Evolutionary conservation across 2,888 invertebrate genomes (phyloP).

Genomic region (Patella pellucida): DNA sequence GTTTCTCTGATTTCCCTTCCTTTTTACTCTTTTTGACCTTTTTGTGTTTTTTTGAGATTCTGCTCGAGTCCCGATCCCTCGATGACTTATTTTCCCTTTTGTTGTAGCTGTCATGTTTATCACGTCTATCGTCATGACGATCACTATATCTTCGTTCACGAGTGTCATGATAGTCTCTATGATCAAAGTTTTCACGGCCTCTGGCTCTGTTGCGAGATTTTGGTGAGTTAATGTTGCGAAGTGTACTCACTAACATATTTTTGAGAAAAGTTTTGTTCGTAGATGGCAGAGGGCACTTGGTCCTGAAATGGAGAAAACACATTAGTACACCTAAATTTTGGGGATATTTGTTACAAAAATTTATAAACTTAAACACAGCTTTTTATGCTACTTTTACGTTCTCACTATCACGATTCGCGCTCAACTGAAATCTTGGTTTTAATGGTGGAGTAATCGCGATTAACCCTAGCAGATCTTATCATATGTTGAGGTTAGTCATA

Average conservation of each 20-base stretch:
- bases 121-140: slow-evolving; percentile 17
- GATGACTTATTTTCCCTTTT: slow-evolving; percentile 10
- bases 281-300: slow-evolving; percentile 52
- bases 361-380: no score
- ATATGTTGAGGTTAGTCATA: no score
- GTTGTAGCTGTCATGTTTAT: slow-evolving; percentile 27
- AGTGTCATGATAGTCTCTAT: neutral
- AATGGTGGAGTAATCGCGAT: no score
- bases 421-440: no score
- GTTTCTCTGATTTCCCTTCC: slow-evolving; percentile 13
- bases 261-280: slow-evolving; percentile 63
- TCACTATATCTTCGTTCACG: slow-evolving; percentile 16
- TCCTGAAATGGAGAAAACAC: slow-evolving; percentile 43
- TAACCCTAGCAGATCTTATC: no score
- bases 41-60: slow-evolving; percentile 1
- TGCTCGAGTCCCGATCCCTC: slow-evolving; percentile 8
- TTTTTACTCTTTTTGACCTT: slow-evolving; percentile 14
- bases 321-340: neutral
- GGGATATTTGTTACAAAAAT: no score
- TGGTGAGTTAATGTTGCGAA: slow-evolving; percentile 39
- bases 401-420: no score
- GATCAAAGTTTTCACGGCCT: neutral
- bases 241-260: slow-evolving; percentile 62
- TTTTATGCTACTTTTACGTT: no score
- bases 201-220: neutral